Conservation (phyloP, 2,797 vertebrate genomes). For the Galago senegalensis region DNA sequence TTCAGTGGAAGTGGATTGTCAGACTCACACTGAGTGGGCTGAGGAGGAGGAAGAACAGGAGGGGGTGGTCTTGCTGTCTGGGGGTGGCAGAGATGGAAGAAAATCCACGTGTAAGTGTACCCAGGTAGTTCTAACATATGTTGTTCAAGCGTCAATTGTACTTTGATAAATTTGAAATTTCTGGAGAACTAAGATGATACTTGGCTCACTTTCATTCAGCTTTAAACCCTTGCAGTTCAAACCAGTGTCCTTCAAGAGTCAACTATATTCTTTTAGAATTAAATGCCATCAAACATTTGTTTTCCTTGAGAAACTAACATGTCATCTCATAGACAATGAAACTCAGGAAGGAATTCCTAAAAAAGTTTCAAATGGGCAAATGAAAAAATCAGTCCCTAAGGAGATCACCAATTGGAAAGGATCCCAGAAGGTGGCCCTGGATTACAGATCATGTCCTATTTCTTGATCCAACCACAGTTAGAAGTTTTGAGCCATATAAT, state of each 20-base stretch:
- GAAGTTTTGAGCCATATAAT: not conserved
- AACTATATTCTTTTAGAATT: not conserved
- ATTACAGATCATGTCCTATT: not conserved
- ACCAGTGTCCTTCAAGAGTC: not conserved
- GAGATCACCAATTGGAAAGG: not conserved
- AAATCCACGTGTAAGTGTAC: not conserved
- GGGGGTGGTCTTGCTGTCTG: not conserved
- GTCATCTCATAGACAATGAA: not conserved
- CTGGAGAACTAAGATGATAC: not conserved
- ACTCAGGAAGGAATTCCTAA: not conserved
- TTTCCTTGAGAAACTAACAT: not conserved
- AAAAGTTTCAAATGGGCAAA: not conserved
- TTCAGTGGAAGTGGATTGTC: not conserved
- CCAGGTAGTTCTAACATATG: not conserved
- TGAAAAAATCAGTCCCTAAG: not conserved
- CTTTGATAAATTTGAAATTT: not conserved
- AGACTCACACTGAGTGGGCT: not conserved
- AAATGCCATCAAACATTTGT: not conserved
- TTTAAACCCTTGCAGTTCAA: not conserved
- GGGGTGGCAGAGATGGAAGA: not conserved
- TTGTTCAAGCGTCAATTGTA: not conserved
- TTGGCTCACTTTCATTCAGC: not conserved
- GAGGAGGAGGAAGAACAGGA: not conserved
- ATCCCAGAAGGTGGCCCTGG: no score
- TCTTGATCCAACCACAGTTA: not conserved